phyloP scores from a whole-genome alignment of 2,113 vertebrate species.

The Gadus macrocephalus region DNA sequence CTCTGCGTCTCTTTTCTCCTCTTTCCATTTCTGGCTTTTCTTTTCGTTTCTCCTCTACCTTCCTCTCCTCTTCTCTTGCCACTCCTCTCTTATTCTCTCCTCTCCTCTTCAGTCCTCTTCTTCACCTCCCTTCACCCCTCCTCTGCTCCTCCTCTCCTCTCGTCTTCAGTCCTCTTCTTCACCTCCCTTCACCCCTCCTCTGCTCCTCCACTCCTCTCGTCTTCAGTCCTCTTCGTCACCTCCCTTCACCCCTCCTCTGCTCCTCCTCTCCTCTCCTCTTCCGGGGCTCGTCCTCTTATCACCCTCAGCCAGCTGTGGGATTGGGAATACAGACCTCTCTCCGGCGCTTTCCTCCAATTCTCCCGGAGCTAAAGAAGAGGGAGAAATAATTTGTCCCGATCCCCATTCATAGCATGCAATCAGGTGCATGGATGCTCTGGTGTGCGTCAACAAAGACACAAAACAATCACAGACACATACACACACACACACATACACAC shows the following conservation, averaged over 20 bases:
- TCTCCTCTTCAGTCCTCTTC: too few relatives aligned
- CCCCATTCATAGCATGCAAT: conserved; percentile 39
- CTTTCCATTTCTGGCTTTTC: too few relatives aligned
- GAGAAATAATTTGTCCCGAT: conserved; percentile 48
- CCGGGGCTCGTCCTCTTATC: conserved; percentile 56
- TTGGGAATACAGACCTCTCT: conserved; percentile 42
- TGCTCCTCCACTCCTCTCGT: too few relatives aligned
- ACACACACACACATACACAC: neutral
- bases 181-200: too few relatives aligned
- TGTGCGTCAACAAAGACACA: neutral
- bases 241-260: neutral
- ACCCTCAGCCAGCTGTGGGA: conserved; percentile 52
- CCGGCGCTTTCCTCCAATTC: conserved; percentile 21
- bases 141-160: too few relatives aligned
- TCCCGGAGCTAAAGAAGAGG: conserved; percentile 24
- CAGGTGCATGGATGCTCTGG: conserved; percentile 5
- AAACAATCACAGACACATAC: neutral
- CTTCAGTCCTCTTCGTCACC: too few relatives aligned
- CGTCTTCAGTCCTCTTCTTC: too few relatives aligned
- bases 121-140: neutral
- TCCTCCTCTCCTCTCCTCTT: conserved; percentile 21
- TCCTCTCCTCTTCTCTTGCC: too few relatives aligned
- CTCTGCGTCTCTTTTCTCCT: too few relatives aligned
- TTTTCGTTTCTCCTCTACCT: too few relatives aligned
- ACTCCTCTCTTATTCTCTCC: too few relatives aligned